Percentiles rank a stretch among this genome's conserved stretches.
These are phyloP conservation scores for Artibeus lituratus DNA, from an alignment of 2,797 vertebrate genomes.

Conservation along the genomic window DNA sequence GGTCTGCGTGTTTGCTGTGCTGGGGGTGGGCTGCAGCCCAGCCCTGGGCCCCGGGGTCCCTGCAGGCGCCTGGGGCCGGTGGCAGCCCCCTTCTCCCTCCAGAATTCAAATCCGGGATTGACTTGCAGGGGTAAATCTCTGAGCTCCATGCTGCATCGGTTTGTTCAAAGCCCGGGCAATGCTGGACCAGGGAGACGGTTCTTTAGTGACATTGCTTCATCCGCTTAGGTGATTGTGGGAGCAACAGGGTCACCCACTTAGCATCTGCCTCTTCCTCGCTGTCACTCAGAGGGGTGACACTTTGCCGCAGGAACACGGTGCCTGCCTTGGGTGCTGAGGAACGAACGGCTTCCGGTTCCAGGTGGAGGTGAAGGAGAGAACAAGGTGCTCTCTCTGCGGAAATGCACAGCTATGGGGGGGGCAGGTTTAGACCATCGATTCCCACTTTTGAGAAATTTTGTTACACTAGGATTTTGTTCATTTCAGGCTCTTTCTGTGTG, in stretches of 20 bases:
- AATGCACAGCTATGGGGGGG: conserved; percentile 21
- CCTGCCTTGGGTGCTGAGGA: neutral
- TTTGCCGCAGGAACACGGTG: neutral
- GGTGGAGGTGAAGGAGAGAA: neutral
- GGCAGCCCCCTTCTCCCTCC: conserved; percentile 80
- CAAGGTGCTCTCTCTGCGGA: neutral
- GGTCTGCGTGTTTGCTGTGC: conserved; percentile 78
- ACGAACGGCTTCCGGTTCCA: neutral
- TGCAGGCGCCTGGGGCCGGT: conserved; percentile 86
- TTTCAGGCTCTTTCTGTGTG: neutral
- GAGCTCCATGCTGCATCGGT: conserved; percentile 81
- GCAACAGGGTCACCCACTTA: conserved; percentile 57
- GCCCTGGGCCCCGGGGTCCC: conserved; percentile 87
- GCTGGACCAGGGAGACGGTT: conserved; percentile 81
- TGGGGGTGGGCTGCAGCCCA: conserved; percentile 84
- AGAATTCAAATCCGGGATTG: conserved; percentile 83
- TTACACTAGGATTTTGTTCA: neutral
- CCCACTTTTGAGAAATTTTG: neutral
- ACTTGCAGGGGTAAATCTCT: conserved; percentile 84
- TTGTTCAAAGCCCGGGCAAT: conserved; percentile 85
- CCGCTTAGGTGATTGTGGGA: conserved; percentile 79
- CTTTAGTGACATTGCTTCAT: conserved; percentile 83
- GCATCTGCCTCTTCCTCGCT: neutral
- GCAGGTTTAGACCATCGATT: conserved; percentile 40
- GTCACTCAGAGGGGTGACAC: neutral